Base-by-base conservation (phyloP, 2,113 vertebrate species). In the Lepus americanus region DNA sequence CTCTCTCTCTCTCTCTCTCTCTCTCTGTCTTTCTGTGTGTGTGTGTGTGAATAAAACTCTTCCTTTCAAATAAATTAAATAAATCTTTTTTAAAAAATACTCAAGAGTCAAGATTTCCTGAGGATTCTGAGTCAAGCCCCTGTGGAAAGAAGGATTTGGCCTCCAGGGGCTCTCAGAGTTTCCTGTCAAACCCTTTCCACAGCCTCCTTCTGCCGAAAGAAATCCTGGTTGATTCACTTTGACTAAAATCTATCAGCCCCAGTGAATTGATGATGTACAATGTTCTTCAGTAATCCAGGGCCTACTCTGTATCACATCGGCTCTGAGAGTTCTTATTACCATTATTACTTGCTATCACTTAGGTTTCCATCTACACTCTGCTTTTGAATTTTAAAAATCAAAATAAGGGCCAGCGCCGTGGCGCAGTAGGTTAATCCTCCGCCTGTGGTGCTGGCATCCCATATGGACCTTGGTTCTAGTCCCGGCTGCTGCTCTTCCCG, bases 341-440 rank as follows among this genome's bases (percentile, higher is more conserved):
- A 11, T 10, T 8, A 20, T 66, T 70, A 44, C 61, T 72, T n/a
- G 23, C 19, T 53, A 4, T 36, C 63, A 51, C 39, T 77, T 63
- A 27, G 10, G 25, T 76, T 94, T 70, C 51, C 17, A 22, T 92
- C 33, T 69, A 77, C 1, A 5, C 25, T 90, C 11, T 83, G n/a
- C 14, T 66, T 93, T 70, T 31, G 29, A 51, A 64, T 78, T 85
- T 84, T 88, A 6, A 9, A 78, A 74, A 92, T 72, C 33, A 88
- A 39, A 79, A 44, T 44, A 44, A 44, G 44, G 44, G 44, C 44
- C 6, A 7, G 44, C 44, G 6, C 44, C 1, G 44, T 7, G 6
- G 44, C 44, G 6, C 44, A 44, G 44, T 44, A 44, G 6, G 44
- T 44, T 44, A 44, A 44, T 44, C 44, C 44, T 44, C 44, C 6